Percentiles rank a stretch among this genome's conserved stretches.
These are phyloP conservation scores for Anolis carolinensis DNA, from an alignment of 2,113 vertebrate species.

Conservation along the genomic window DNA sequence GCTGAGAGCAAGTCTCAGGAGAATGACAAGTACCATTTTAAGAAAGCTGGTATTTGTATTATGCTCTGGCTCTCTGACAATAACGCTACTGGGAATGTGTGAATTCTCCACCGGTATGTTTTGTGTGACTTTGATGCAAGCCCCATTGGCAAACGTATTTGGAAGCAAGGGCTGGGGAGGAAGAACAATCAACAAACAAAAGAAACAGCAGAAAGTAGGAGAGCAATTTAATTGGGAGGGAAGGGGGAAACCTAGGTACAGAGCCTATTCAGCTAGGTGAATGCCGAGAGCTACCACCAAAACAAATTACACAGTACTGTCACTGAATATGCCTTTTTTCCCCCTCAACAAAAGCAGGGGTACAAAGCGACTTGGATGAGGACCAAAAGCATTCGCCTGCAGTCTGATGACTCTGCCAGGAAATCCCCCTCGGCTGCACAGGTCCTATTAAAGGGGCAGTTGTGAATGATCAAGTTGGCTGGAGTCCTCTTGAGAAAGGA, in stretches of 20 bases:
- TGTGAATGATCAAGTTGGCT: conserved; percentile 46
- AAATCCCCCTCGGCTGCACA: conserved; percentile 29
- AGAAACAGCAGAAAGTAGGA: conserved; percentile 49
- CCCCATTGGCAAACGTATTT: conserved; percentile 5
- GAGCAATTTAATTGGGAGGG: conserved; percentile 30
- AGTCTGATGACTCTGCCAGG: conserved; percentile 26
- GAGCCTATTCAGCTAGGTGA: conserved; percentile 49
- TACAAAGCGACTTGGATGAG: conserved; percentile 32
- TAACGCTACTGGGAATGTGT: conserved; percentile 6
- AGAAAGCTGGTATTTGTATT: background rate
- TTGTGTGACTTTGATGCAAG: conserved; percentile 41
- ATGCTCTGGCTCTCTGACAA: background rate
- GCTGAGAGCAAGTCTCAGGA: background rate
- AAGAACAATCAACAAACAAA: conserved; percentile 48
- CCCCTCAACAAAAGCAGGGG: conserved; percentile 42
- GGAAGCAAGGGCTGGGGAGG: conserved; percentile 16
- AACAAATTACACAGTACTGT: conserved; percentile 35
- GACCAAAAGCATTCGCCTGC: conserved; percentile 29
- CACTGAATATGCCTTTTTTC: conserved; percentile 45
- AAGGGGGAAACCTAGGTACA: background rate
- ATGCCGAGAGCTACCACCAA: conserved; percentile 44
- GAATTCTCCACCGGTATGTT: conserved; percentile 53
- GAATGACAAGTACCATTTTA: conserved; percentile 13
- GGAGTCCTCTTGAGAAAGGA: conserved; percentile 44
- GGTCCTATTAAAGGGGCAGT: conserved; percentile 20